Conservation (phyloP, 2,888 invertebrate species). For the Chalcis sispes region DNA sequence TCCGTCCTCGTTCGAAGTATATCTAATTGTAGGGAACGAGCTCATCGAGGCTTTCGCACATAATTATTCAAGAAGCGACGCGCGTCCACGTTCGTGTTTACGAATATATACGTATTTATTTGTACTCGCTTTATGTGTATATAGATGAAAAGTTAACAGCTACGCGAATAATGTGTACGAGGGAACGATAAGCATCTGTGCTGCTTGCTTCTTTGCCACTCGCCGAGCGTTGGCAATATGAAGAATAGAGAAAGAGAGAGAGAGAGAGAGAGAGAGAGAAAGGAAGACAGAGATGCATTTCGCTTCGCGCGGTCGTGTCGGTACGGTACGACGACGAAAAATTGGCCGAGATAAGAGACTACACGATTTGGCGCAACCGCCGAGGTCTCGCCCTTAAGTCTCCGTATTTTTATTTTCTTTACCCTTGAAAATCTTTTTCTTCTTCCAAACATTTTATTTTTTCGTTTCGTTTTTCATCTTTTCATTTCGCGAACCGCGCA, state of each 20-base stretch:
- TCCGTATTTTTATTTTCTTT: slow-evolving; percentile 2
- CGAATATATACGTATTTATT: not conserved
- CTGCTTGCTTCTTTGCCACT: not conserved
- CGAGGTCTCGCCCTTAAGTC: not conserved
- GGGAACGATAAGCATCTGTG: slow-evolving; percentile 22
- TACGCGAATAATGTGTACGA: slow-evolving; percentile 9
- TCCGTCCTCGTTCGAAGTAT: not conserved
- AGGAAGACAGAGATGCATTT: too few relatives aligned
- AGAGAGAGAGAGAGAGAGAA: too few relatives aligned
- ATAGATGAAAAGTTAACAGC: slow-evolving; percentile 23
- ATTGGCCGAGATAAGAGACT: slow-evolving; percentile 18
- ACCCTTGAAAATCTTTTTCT: too few relatives aligned
- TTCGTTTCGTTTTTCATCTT: too few relatives aligned
- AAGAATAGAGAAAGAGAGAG: not conserved
- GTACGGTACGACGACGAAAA: slow-evolving; percentile 7
- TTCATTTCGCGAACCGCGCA: too few relatives aligned
- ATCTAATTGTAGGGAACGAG: slow-evolving; percentile 51
- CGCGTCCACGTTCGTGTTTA: not conserved
- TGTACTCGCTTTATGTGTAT: not conserved
- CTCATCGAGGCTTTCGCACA: slow-evolving; percentile 48
- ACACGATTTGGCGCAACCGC: not conserved
- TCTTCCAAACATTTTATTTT: too few relatives aligned
- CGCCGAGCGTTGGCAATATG: not conserved
- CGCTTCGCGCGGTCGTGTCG: slow-evolving; percentile 3
- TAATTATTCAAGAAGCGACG: slow-evolving; percentile 48